Percentiles rank a stretch among this genome's conserved stretches.
phyloP scores from a whole-genome alignment of 2,888 invertebrate genomes.

The Nephrocerus scutellatus region DNA sequence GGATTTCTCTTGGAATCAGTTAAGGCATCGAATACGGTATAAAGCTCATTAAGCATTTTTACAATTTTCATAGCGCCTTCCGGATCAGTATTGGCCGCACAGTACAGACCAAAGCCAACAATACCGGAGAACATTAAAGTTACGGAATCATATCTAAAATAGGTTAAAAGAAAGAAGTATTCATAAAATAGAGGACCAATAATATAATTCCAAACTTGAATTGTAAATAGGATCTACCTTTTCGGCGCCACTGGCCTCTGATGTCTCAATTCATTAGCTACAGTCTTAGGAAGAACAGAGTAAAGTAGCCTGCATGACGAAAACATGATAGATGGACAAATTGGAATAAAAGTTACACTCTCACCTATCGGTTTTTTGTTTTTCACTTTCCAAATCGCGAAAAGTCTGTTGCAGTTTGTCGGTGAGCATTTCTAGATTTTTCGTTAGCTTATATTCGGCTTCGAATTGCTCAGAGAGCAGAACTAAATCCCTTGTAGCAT shows the following conservation, averaged over 20 bases:
- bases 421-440: constrained; percentile 86
- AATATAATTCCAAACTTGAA: too few species aligned
- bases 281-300: constrained; percentile 87
- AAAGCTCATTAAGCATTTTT: constrained; percentile 84
- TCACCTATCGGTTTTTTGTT: constrained; percentile 91
- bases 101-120: constrained; percentile 86
- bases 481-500: constrained; percentile 90
- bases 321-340: too few species aligned
- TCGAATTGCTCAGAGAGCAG: constrained; percentile 95
- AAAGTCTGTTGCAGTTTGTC: constrained; percentile 93
- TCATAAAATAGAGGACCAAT: too few species aligned
- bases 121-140: constrained; percentile 91
- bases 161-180: constrained; percentile 7
- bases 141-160: constrained; percentile 73
- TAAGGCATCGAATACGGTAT: constrained; percentile 88
- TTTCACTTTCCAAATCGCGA: constrained; percentile 86
- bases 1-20: constrained; percentile 89
- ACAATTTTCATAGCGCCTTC: constrained; percentile 95
- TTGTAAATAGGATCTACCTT: constrained; percentile 59
- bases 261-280: constrained; percentile 91
- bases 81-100: constrained; percentile 83
- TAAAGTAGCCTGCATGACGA: constrained; percentile 68
- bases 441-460: constrained; percentile 91
- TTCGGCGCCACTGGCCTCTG: constrained; percentile 83
- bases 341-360: constrained; percentile 8